A percentile compares a stretch with the other conserved stretches of the same genome.
These are phyloP conservation scores for Rhynchonycteris naso DNA, from an alignment of 2,797 vertebrate species.

Conservation along the genomic window DNA sequence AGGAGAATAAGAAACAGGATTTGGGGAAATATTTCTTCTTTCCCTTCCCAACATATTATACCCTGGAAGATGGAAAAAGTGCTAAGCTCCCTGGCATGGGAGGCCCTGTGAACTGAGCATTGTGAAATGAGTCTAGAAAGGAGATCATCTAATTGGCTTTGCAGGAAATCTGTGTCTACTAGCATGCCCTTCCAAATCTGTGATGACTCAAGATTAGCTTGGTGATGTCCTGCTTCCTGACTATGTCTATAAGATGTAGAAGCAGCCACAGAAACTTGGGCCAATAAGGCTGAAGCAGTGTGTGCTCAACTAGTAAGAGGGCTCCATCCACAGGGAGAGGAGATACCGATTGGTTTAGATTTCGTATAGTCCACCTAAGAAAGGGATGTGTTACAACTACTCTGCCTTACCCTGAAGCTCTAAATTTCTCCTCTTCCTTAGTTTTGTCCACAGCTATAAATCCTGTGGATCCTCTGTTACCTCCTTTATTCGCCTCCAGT, in stretches of 20 bases:
- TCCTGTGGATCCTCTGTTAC: neutral
- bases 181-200: neutral
- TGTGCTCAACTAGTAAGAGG: neutral
- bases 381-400: neutral
- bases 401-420: neutral
- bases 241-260: neutral
- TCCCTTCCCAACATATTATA: neutral
- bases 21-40: constrained; percentile 28
- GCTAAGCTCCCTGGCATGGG: neutral
- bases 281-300: neutral
- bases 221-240: neutral
- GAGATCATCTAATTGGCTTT: neutral
- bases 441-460: neutral
- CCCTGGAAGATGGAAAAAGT: neutral
- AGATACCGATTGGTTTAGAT: neutral
- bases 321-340: neutral
- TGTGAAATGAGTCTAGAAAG: neutral
- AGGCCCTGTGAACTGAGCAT: neutral
- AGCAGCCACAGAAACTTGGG: neutral
- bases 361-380: neutral
- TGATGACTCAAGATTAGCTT: neutral
- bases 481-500: neutral
- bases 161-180: neutral
- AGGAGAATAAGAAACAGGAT: neutral
- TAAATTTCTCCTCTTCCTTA: neutral